phyloP scores from a whole-genome alignment of 2,888 invertebrate genomes.

The Pristionchus maxplancki region DNA sequence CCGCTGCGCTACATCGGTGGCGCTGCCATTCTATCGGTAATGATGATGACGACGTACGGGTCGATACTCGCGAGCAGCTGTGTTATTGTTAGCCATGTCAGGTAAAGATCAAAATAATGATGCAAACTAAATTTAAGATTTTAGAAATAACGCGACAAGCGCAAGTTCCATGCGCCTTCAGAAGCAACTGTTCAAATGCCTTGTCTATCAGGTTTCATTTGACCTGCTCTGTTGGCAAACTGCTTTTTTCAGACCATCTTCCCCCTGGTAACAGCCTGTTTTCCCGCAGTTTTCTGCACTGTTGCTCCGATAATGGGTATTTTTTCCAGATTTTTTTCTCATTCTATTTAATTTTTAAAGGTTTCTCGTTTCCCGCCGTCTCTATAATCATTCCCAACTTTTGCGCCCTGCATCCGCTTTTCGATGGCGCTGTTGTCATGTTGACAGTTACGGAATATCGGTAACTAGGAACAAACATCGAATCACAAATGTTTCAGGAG shows the following conservation, averaged over 20 bases:
- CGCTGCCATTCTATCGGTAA: not conserved
- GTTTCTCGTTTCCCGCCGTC: not conserved
- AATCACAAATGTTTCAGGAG: not conserved
- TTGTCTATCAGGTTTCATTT: conserved; percentile 20
- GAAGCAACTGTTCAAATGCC: conserved; percentile 24
- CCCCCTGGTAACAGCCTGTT: conserved; percentile 2
- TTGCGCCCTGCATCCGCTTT: not conserved
- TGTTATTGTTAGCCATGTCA: not conserved
- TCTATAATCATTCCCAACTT: conserved; percentile 17
- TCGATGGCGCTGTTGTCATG: not conserved
- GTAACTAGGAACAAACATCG: too few species aligned
- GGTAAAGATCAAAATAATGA: not conserved
- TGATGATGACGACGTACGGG: not conserved
- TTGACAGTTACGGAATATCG: not conserved
- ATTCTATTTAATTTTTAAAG: not conserved
- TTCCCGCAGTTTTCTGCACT: not conserved
- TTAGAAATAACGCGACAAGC: not conserved
- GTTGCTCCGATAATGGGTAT: not conserved
- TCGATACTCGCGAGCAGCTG: not conserved
- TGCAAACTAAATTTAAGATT: not conserved
- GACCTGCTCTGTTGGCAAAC: too few species aligned
- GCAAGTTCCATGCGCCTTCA: not conserved
- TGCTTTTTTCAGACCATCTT: not conserved
- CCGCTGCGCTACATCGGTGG: not conserved
- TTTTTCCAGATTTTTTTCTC: too few species aligned